Base-by-base conservation (phyloP, 2,797 vertebrate species). In the Vireo griseus region DNA sequence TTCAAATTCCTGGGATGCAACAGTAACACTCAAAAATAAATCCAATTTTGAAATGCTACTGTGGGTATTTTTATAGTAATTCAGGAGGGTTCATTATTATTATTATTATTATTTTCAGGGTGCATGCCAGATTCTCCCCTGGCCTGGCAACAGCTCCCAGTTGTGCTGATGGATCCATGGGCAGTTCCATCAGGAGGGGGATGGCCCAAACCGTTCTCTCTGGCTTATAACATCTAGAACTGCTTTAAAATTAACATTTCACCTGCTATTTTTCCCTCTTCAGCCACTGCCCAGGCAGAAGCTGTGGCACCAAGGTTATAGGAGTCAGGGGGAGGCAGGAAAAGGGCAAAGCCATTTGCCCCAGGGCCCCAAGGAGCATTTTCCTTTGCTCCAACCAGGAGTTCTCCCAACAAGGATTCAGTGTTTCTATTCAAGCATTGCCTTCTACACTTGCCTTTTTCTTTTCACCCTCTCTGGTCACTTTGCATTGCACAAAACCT, bases 21-120 rank as follows among this genome's bases (percentile, higher is more conserved):
- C 84, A 89, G 79, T 73, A 88, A 86, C 76, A 82, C 76, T 94
- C 94, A 90, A 94, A 92, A 95, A 96, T 94, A 85, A 95, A 92
- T 81, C 57, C 67, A 67, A 91, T 95, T 96, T 95, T 88, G 42
- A 67, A 96, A 88, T 85, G 87, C 86, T 94, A 94, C 90, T 95
- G 90, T 94, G 90, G 67, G 62, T 92, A 90, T 96, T 97, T 95
- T 95, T 74, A 62, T 80, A 92, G 86, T 55, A 63, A 90, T 92
- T 94, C 74, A 54, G 81, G 52, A 79, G 22, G 20, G 26, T 5
- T 48, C n/a, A n/a, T n/a, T 44, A 35, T 35, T 35, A 35, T 67
- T 76, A 40, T 87, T 76, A 66, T 80, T 58, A 61, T 66, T 81
- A 40, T 87, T 97, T 94, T 96, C 66, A 63, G 72, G 62, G 40